Evolutionary conservation across 2,797 vertebrate species (phyloP).

Genomic region (Atherinosoma microstoma): DNA sequence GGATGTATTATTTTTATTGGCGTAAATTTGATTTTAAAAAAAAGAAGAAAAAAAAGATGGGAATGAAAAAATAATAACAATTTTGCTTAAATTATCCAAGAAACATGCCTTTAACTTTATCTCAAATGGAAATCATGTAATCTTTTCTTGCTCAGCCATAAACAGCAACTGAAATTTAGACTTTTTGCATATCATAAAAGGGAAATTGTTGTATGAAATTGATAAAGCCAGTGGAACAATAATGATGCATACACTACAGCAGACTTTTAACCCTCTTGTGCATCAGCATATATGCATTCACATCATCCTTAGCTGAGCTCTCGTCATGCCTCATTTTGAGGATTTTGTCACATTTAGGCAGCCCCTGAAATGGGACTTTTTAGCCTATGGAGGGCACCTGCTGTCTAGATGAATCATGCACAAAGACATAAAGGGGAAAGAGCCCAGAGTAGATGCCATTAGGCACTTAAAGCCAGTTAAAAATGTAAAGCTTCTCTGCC

Average conservation of each 20-base stretch:
- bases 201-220: not conserved
- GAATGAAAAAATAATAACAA: no score
- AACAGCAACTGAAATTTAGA: not conserved
- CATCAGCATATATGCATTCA: not conserved
- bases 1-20: no score
- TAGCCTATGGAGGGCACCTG: conserved; percentile 50
- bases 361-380: conserved; percentile 37
- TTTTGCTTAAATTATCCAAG: no score
- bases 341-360: conserved; percentile 49
- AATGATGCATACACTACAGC: not conserved
- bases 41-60: no score
- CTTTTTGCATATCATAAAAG: not conserved
- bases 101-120: no score
- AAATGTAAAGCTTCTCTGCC: conserved; percentile 60
- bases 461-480: conserved; percentile 48
- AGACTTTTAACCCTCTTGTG: conserved; percentile 4
- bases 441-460: conserved; percentile 11
- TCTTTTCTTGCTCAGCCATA: not conserved
- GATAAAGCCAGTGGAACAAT: not conserved
- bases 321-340: conserved; percentile 12
- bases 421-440: conserved; percentile 16
- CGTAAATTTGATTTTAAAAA: no score
- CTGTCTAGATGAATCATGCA: conserved; percentile 58
- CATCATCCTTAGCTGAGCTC: conserved; percentile 14
- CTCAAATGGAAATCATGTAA: no score